Conservation (phyloP, 2,113 vertebrate species). For the Embiotoca jacksoni region DNA sequence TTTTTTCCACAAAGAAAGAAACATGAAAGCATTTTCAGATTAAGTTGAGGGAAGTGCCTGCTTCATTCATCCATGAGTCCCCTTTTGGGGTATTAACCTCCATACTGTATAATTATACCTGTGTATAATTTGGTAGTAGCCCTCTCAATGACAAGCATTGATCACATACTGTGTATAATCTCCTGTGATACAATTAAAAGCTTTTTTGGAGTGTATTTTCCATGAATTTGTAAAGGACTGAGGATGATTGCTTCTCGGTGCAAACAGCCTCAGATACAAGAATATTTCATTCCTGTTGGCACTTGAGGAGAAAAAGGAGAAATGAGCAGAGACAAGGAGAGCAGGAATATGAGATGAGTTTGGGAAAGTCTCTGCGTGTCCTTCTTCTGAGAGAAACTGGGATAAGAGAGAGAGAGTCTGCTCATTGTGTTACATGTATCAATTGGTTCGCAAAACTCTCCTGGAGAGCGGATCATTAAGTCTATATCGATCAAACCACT, state of each 20-base stretch:
- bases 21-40: conserved; percentile 6
- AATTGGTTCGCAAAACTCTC: background rate
- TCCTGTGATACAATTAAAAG: background rate
- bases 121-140: background rate
- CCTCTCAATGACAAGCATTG: background rate
- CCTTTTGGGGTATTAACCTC: background rate
- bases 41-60: background rate
- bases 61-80: background rate
- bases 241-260: no score
- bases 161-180: background rate
- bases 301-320: no score
- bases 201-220: background rate
- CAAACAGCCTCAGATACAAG: background rate
- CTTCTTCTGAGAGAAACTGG: conserved; percentile 5
- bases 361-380: background rate
- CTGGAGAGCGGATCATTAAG: background rate
- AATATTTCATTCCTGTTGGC: background rate
- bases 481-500: conserved; percentile 46
- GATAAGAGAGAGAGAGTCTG: background rate
- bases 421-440: background rate
- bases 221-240: background rate
- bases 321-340: background rate
- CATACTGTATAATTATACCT: background rate
- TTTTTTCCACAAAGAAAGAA: conserved; percentile 6
- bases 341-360: conserved; percentile 13